A percentile compares a stretch with the other conserved stretches of the same genome.
Conservation (phyloP, 1,140 invertebrate species). For the Ips typographus region DNA sequence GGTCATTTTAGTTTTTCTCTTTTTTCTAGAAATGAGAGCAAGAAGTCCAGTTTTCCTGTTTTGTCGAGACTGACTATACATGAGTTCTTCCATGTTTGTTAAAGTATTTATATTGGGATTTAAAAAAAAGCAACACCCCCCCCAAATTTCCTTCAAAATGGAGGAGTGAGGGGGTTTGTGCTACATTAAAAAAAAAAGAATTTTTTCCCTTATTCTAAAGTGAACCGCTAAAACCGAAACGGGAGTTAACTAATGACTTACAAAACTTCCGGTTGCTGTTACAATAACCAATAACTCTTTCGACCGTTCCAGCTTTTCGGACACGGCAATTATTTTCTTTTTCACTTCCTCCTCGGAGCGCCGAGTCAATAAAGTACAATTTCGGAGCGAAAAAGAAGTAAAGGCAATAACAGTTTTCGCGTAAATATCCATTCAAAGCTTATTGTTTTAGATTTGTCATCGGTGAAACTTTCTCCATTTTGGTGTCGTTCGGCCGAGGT, state of each 20-base stretch:
- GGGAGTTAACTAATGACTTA: not conserved
- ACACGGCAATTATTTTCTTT: slow-evolving; percentile 23
- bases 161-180: too few relatives aligned
- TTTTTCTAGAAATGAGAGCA: too few relatives aligned
- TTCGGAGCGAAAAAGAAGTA: slow-evolving; percentile 14
- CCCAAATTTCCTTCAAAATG: too few relatives aligned
- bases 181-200: too few relatives aligned
- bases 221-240: not conserved
- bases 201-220: not conserved
- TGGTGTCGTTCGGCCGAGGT: too few relatives aligned
- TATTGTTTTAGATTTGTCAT: slow-evolving; percentile 48
- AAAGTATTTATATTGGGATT: too few relatives aligned
- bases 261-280: slow-evolving; percentile 1
- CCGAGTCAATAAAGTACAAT: slow-evolving; percentile 28
- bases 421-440: slow-evolving; percentile 46
- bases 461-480: slow-evolving; percentile 39
- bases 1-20: too few relatives aligned
- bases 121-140: too few relatives aligned
- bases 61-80: too few relatives aligned
- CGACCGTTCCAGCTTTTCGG: not conserved
- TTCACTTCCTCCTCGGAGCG: slow-evolving; percentile 10
- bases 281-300: slow-evolving; percentile 11
- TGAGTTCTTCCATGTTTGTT: too few relatives aligned
- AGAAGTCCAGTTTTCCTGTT: too few relatives aligned
- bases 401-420: slow-evolving; percentile 26